phyloP scores from a whole-genome alignment of 2,113 vertebrate genomes.

The Loxodonta africana region DNA sequence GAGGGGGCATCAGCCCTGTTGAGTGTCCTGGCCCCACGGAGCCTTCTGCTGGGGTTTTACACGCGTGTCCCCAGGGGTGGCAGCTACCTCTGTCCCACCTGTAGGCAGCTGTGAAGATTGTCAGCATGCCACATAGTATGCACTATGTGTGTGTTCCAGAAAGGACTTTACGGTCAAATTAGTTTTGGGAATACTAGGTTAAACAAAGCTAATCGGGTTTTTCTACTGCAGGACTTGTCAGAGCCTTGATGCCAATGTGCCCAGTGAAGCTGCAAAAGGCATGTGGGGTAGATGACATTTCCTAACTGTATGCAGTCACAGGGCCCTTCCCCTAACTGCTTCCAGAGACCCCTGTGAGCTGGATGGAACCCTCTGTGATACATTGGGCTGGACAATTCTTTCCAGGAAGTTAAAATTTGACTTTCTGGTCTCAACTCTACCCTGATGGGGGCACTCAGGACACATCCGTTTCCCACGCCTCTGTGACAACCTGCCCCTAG shows the following conservation, averaged over 20 bases:
- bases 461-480: neutral
- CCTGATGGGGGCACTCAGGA: too few species aligned
- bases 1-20: neutral
- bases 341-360: neutral
- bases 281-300: neutral
- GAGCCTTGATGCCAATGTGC: neutral
- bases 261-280: neutral
- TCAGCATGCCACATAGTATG: rapidly evolving
- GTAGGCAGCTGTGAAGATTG: rapidly evolving
- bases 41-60: neutral
- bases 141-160: rapidly evolving
- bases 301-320: neutral
- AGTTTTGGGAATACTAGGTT: too few species aligned
- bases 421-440: neutral
- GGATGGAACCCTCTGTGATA: neutral
- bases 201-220: neutral
- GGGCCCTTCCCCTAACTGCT: neutral
- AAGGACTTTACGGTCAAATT: neutral
- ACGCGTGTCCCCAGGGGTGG: rapidly evolving
- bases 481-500: too few species aligned
- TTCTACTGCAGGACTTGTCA: neutral
- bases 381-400: neutral
- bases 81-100: neutral
- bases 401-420: neutral
- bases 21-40: rapidly evolving